phyloP scores from a whole-genome alignment of 2,888 invertebrate species.

The Meiosimyza platycephala region DNA sequence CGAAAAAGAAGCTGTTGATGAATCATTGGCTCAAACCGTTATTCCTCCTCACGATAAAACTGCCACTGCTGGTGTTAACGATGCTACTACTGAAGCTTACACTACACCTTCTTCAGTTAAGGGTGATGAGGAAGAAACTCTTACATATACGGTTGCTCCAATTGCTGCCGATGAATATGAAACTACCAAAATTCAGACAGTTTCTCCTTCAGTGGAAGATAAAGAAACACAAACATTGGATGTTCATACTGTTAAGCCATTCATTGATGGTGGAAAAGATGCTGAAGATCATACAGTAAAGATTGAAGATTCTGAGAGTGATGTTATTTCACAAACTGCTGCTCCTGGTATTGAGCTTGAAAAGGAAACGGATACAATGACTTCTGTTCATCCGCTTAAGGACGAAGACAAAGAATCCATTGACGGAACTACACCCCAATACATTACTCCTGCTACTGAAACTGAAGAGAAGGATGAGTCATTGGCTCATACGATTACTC shows the following conservation, averaged over 20 bases:
- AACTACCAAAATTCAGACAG: not conserved
- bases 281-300: too few species aligned
- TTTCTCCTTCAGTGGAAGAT: constrained; percentile 9
- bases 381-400: constrained; percentile 18
- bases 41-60: not conserved
- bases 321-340: constrained; percentile 35
- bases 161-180: too few species aligned
- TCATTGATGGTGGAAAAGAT: constrained; percentile 29
- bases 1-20: constrained; percentile 13
- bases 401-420: constrained; percentile 31
- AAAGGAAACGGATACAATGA: not conserved
- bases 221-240: not conserved
- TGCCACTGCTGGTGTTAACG: too few species aligned
- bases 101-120: not conserved
- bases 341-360: constrained; percentile 28
- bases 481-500: too few species aligned
- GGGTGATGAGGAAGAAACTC: not conserved
- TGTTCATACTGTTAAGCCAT: not conserved
- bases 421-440: not conserved
- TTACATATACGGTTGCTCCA: not conserved
- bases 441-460: not conserved
- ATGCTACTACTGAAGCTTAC: too few species aligned
- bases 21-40: constrained; percentile 29
- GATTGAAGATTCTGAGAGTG: not conserved
- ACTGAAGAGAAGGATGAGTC: not conserved